Base-by-base conservation (phyloP, 2,888 invertebrate species). In the Drosophila anomelani region DNA sequence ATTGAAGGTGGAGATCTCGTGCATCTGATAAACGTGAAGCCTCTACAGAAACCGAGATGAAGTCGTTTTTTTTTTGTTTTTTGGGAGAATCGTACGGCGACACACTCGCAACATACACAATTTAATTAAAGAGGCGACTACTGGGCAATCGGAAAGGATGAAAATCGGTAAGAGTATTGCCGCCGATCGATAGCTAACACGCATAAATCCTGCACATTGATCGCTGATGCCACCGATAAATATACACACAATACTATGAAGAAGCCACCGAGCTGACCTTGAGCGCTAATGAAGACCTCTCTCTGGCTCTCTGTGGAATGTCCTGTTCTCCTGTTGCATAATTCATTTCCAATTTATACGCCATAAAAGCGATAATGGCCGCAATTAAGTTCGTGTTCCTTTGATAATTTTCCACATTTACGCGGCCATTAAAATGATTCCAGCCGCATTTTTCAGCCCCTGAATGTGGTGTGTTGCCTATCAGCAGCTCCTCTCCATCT, bases 321-420 rank as follows among this genome's bases (percentile, higher is more conserved):
- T 41, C 51, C 41, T 47, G 43, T 41, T 17, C 39, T 47, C 58
- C 71, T 77, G 79, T 86, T 88, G 85, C 82, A 86, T 90, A 84
- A 88, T 90, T 90, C 87, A 88, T 78, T 86, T 78, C 72, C 85
- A 87, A 86, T 89, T 85, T 87, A 87, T 87, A 80, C 68, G 81
- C 85, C 74, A 81, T 87, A 76, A 82, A 89, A 79, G 69, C 83
- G 88, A 90, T 88, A 88, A 90, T 81, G 80, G 76, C 79, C 73
- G 82, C 90, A 86, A 90, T 90, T 88, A 88, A 88, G 90, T 90
- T 86, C 90, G 90, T 88, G 88, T 88, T 89, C 76, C 87, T 81
- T 77, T 77, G 88, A 88, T 88, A 85, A 90, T 88, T 86, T 85
- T 79, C 76, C 78, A 88, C 87, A 86, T 88, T 88, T 80, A 81